Evolutionary conservation across 2,797 vertebrate species (phyloP).

Genomic region (Potorous gilbertii): DNA sequence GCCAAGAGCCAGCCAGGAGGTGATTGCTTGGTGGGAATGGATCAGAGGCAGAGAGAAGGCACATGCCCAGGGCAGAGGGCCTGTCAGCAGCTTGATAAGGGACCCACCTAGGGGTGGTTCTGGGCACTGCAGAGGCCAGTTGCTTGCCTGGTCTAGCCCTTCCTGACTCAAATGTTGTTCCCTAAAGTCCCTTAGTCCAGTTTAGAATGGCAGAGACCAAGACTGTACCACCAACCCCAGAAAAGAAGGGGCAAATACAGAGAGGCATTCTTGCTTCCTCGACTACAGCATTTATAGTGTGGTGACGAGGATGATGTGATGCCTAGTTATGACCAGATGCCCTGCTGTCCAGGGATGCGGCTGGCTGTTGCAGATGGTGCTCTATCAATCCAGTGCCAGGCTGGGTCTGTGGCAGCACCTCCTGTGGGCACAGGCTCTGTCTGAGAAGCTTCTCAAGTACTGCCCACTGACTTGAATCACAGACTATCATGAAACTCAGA

Average conservation of each 20-base stretch:
- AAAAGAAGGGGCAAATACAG: neutral
- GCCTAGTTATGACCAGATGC: neutral
- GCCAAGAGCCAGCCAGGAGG: neutral
- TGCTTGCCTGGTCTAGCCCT: no score
- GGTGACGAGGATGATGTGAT: no score
- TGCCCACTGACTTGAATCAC: no score
- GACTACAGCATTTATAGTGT: neutral
- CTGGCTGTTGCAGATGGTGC: neutral
- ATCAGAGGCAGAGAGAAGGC: neutral
- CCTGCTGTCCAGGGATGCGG: neutral
- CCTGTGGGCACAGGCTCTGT: neutral
- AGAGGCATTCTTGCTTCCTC: neutral
- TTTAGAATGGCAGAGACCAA: neutral
- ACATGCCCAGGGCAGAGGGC: neutral
- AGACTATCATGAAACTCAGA: neutral
- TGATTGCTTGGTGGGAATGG: neutral
- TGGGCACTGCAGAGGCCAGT: neutral
- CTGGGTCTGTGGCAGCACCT: neutral
- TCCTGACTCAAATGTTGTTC: no score
- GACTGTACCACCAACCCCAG: neutral
- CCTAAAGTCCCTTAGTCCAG: neutral
- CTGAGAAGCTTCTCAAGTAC: no score
- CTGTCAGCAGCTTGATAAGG: neutral
- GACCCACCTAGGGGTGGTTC: neutral
- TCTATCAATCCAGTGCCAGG: no score